These are phyloP conservation scores for Deroptyus accipitrinus DNA, from an alignment of 2,113 vertebrate species.

Conservation along the genomic window DNA sequence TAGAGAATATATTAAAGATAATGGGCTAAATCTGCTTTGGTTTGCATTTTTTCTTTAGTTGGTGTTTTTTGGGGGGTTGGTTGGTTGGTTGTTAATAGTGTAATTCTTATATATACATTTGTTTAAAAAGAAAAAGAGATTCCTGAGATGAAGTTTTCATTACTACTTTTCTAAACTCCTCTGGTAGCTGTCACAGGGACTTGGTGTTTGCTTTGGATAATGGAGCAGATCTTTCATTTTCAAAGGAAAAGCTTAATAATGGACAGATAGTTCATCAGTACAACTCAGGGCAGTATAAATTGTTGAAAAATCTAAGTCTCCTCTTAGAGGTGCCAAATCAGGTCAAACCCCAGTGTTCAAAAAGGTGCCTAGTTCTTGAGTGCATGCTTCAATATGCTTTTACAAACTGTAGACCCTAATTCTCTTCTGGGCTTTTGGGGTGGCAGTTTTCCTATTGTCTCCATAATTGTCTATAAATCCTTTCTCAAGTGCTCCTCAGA, in stretches of 20 bases:
- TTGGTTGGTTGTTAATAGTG: background rate
- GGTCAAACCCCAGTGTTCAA: background rate
- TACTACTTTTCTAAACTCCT: background rate
- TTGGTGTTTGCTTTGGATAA: background rate
- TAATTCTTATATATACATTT: background rate
- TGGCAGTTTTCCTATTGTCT: background rate
- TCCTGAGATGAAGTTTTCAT: background rate
- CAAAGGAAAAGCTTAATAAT: background rate
- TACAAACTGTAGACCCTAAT: background rate
- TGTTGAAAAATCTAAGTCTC: background rate
- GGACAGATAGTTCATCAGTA: background rate
- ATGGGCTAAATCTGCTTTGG: background rate
- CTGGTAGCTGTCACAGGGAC: background rate
- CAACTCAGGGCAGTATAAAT: background rate
- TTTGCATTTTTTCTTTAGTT: background rate
- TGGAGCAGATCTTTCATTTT: background rate
- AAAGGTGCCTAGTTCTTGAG: background rate
- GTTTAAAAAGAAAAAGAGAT: background rate
- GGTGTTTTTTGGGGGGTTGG: background rate
- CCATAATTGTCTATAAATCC: background rate
- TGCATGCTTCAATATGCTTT: background rate
- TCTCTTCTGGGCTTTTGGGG: background rate
- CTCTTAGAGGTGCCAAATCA: background rate
- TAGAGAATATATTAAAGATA: background rate
- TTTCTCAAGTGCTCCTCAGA: background rate